Base-by-base conservation (phyloP, 2,797 vertebrate genomes). In the Mormyrus hasselquistii region DNA sequence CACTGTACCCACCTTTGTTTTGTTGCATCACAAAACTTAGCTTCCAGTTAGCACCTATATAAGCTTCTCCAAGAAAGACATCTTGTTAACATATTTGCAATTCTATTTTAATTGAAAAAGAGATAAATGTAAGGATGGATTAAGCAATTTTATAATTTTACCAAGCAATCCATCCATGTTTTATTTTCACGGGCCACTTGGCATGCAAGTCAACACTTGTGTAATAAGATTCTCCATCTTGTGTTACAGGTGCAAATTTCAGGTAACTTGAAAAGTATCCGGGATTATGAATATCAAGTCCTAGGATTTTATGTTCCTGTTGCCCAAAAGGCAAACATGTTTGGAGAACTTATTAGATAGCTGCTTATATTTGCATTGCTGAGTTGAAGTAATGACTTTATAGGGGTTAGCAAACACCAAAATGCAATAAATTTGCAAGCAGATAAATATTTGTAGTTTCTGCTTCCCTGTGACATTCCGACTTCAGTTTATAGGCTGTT, bases 401-500 rank as follows among this genome's bases (percentile, higher is more conserved):
- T 55, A 47, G 19, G 65, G 34, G n/a, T 65, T 9, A 41, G 55
- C n/a, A 83, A 65, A 19, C 29, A 87, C 14, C 22, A 41, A 50
- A 38, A 88, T 91, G n/a, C 57, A 85, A 29, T 49, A 44, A 57
- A 89, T 94, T 92, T 90, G 85, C 89, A 88, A 89, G 49, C 53
- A 7, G 91, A 93, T 91, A 2, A 91, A 92, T 92, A 91, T 90
- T 93, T 90, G 79, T 22, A 1, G 52, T 86, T 91, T 65, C 76
- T n/a, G 22, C 53, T 38, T 29, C 34, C 12, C 34, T 1, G 6
- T 69, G 52, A 2, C 3, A 55, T 88, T 89, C 88, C 90, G 0
- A 86, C 50, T 92, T 88, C 79, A 91, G 90, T 93, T 90, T 90
- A 92, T 91, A 90, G 92, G 91, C 92, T 92, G 93, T 88, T 86